Percentiles rank a stretch among this genome's conserved stretches.
Conservation (phyloP, 2,888 invertebrate species). For the Thecocarcelia acutangulata region DNA sequence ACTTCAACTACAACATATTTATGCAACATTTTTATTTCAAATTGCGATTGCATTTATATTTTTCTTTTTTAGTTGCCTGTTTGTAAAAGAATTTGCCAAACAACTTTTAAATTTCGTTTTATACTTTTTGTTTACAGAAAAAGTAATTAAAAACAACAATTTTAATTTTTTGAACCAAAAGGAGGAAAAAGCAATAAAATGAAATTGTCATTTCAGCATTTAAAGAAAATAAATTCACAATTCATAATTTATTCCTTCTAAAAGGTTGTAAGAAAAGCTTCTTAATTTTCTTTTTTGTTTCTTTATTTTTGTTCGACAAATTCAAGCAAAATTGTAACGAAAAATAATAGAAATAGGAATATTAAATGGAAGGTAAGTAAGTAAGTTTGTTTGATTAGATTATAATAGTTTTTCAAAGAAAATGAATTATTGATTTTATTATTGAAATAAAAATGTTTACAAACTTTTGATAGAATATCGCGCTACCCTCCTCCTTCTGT, state of each 20-base stretch:
- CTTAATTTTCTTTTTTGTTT: background rate
- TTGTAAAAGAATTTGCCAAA: constrained; percentile 37
- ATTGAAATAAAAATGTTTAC: background rate
- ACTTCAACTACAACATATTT: background rate
- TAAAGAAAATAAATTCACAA: constrained; percentile 22
- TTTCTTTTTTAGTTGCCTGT: constrained; percentile 12
- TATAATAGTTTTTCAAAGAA: background rate
- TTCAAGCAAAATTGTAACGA: background rate
- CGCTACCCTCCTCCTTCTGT: no score
- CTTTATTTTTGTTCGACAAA: background rate
- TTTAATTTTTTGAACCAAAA: constrained; percentile 21
- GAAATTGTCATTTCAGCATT: constrained; percentile 35
- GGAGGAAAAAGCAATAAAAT: constrained; percentile 9
- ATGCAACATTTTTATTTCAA: constrained; percentile 13
- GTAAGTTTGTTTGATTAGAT: constrained; percentile 30
- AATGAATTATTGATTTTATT: constrained; percentile 54
- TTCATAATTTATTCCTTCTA: constrained; percentile 11
- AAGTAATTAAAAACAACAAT: constrained; percentile 56
- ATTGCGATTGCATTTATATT: constrained; percentile 3
- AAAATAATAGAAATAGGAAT: background rate
- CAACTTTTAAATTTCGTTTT: constrained; percentile 45
- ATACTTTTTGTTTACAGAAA: constrained; percentile 37
- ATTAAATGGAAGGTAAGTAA: constrained; percentile 60
- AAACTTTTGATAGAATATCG: no score
- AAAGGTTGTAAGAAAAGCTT: constrained; percentile 3